Evolutionary conservation across 2,797 vertebrate genomes (phyloP).

Genomic region (Macrochelys suwanniensis): DNA sequence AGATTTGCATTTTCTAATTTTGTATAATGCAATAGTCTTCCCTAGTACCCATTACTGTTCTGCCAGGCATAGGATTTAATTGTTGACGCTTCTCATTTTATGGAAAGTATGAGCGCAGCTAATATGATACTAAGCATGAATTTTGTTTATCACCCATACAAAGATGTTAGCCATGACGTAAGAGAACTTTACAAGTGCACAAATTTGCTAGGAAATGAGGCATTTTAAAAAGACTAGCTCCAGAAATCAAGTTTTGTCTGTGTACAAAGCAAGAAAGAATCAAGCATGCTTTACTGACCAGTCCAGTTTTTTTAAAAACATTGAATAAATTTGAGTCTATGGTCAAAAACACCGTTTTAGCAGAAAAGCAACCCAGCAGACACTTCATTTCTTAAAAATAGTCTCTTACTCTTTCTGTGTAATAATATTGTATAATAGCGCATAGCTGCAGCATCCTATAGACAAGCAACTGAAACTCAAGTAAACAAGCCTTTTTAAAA

Average conservation of each 20-base stretch:
- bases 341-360: conserved; percentile 32
- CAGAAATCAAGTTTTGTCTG: not conserved
- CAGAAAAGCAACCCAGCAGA: fast-evolving
- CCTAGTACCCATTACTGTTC: not conserved
- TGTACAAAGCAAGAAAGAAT: not conserved
- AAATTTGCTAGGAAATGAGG: not conserved
- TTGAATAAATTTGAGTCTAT: not conserved
- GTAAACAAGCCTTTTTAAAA: not conserved
- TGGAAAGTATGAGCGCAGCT: not conserved
- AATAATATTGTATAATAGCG: fast-evolving
- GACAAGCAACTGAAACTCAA: not conserved
- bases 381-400: not conserved
- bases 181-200: not conserved
- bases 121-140: not conserved
- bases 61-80: not conserved
- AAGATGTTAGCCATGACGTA: fast-evolving
- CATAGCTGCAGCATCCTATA: not conserved
- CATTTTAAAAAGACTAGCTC: not conserved
- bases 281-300: not conserved
- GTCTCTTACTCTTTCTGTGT: not conserved
- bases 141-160: not conserved
- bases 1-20: not conserved
- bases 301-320: not conserved
- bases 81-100: not conserved
- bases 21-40: not conserved